phyloP scores from a whole-genome alignment of 2,888 invertebrate genomes.

The Ischnura elegans region DNA sequence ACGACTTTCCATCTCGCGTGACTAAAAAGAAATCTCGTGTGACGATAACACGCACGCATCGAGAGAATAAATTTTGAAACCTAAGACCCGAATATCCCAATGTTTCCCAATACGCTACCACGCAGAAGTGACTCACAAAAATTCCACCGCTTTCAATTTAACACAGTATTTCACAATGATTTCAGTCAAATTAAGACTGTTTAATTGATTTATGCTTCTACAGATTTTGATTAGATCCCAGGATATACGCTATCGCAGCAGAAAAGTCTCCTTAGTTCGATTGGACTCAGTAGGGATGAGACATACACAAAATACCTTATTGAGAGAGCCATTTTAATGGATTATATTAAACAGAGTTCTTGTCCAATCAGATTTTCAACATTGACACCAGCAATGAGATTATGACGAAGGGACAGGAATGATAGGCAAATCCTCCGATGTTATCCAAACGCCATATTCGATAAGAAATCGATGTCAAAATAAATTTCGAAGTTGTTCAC shows the following conservation, averaged over 20 bases:
- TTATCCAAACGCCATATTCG: too few species aligned
- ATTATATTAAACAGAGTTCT: too few species aligned
- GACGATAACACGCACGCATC: background rate
- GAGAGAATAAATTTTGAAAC: background rate
- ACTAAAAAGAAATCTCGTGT: background rate
- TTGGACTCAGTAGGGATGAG: too few species aligned
- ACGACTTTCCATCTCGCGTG: slow-evolving; percentile 2
- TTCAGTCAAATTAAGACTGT: background rate
- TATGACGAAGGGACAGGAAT: too few species aligned
- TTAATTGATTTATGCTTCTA: background rate
- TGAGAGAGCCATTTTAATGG: too few species aligned
- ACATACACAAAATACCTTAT: too few species aligned
- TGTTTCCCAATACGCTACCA: background rate
- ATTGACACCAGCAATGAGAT: too few species aligned
- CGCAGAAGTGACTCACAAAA: background rate
- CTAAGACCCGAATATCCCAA: background rate
- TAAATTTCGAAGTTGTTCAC: too few species aligned
- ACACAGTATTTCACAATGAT: background rate
- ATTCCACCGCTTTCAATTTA: background rate
- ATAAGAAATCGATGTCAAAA: too few species aligned
- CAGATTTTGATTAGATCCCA: background rate
- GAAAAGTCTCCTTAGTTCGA: too few species aligned
- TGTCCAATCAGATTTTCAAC: too few species aligned
- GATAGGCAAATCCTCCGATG: too few species aligned
- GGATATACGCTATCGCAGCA: background rate